Evolutionary conservation across 30 jellyfish, hydroid and myxozoan genomes (phyloP), one percentile per base, ranked within the genome.

Genomic region (Calvadosia cruxmelitensis): DNA sequence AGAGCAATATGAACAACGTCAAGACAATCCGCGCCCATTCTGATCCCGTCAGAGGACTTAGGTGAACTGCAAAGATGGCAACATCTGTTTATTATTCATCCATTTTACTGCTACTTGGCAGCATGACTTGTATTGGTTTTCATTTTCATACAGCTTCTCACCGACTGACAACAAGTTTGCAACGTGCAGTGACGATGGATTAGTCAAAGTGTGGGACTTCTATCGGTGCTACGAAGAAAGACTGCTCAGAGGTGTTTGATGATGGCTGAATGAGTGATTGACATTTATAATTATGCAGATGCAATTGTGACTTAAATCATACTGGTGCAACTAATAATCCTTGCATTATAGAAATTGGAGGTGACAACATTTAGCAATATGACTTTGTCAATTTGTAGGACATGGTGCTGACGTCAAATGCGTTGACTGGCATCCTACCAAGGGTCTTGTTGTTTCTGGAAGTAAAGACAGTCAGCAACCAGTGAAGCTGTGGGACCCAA

Each of bases 381-480:
- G n/a, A n/a, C n/a, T n/a, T n/a, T n/a, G n/a, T n/a, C n/a, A n/a
- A n/a, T n/a, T n/a, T n/a, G 7, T 34, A 92, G 99, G 99, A 50
- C 99, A 92, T 63, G 99, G 99, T 0, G 95, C 96, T 12, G 99
- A 92, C 72, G 96, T 92, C 53, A 92, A 92, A 66, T 84, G 96
- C 50, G 77, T 92, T 49, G 96, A 82, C 27, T 92, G 99, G 99
- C 96, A 92, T 72, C 96, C 99, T 13, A 50, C 93, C 0, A 92
- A 84, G 74, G 81, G 96, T 34, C 89, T 92, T 31, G 77, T 92
- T 2, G 99, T 86, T 15, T 79, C 99, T 25, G 99, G 99, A 27
- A 78, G 95, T 72, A 92, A 92, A 74, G 99, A 92, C 93, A 83
- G 96, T 61, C 99, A 92, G 28, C 99, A 92, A 83, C 99, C 99